Percentiles rank a stretch among this genome's conserved stretches.
These are phyloP conservation scores for Astyanax mexicanus DNA, from an alignment of 2,797 vertebrate genomes.

Conservation along the genomic window DNA sequence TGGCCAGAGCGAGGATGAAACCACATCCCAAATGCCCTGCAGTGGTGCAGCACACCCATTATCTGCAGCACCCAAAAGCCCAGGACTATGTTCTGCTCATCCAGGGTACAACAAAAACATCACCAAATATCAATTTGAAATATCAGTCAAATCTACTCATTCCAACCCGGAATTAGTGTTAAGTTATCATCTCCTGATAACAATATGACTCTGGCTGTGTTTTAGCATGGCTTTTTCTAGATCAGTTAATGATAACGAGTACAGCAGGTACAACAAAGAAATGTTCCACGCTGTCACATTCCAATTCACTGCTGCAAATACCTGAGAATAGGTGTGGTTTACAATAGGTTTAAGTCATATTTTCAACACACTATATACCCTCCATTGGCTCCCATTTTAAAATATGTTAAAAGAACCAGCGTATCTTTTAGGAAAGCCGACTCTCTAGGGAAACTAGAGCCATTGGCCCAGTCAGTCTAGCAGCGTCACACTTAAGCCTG, in stretches of 20 bases:
- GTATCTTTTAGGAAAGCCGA: slow-evolving; percentile 18
- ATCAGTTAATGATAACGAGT: slow-evolving; percentile 52
- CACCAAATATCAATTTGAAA: no score
- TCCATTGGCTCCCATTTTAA: neutral
- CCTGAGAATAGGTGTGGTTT: neutral
- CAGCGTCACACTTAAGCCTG: slow-evolving; percentile 5
- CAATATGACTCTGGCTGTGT: neutral
- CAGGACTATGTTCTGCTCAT: no score
- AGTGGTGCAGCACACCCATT: no score
- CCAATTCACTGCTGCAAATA: slow-evolving; percentile 33
- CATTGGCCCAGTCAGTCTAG: neutral
- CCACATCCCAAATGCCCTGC: no score
- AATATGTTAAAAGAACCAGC: neutral
- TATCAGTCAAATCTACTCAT: no score
- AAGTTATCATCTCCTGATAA: no score
- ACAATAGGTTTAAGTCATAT: neutral
- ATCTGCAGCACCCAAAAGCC: no score
- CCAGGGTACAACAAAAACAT: no score
- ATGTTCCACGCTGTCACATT: slow-evolving; percentile 44
- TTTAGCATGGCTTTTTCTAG: slow-evolving; percentile 53
- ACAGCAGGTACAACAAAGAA: slow-evolving; percentile 34
- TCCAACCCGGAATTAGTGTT: no score
- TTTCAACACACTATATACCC: neutral
- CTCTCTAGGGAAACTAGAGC: slow-evolving; percentile 22
- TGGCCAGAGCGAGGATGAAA: no score